Evolutionary conservation across 2,113 vertebrate genomes (phyloP).

Genomic region (Cardinalis cardinalis): DNA sequence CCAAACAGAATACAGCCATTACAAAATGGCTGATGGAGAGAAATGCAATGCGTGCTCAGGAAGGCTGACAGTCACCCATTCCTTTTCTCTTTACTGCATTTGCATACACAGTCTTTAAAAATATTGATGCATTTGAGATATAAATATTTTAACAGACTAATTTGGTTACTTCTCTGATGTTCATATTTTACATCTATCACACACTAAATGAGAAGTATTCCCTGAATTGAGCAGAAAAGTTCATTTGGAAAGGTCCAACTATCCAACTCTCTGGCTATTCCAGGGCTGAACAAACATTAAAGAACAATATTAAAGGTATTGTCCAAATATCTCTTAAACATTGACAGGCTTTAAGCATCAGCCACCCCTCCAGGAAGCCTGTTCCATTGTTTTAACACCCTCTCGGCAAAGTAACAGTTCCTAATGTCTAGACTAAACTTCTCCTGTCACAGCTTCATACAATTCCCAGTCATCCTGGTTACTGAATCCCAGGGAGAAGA

Average conservation of each 20-base stretch:
- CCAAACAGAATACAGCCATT: background rate
- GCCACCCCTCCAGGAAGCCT: background rate
- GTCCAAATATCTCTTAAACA: background rate
- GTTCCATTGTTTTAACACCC: background rate
- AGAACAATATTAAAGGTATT: background rate
- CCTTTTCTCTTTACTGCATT: background rate
- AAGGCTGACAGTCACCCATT: rapidly evolving
- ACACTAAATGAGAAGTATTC: background rate
- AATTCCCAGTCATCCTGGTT: background rate
- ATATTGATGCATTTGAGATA: background rate
- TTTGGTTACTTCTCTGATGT: background rate
- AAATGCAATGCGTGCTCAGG: background rate
- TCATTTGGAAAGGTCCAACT: background rate
- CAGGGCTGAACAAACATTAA: background rate
- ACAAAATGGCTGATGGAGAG: background rate
- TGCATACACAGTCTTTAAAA: background rate
- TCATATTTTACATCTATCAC: background rate
- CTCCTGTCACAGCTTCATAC: background rate
- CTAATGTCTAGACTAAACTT: background rate
- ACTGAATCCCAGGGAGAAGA: background rate
- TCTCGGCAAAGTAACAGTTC: background rate
- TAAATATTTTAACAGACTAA: background rate
- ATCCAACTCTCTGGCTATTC: background rate
- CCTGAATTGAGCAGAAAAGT: background rate
- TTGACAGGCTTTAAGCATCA: background rate